A percentile compares a stretch with the other conserved stretches of the same genome.
Evolutionary conservation across 2,797 vertebrate species (phyloP).

Genomic region (Sebastolobus alascanus): DNA sequence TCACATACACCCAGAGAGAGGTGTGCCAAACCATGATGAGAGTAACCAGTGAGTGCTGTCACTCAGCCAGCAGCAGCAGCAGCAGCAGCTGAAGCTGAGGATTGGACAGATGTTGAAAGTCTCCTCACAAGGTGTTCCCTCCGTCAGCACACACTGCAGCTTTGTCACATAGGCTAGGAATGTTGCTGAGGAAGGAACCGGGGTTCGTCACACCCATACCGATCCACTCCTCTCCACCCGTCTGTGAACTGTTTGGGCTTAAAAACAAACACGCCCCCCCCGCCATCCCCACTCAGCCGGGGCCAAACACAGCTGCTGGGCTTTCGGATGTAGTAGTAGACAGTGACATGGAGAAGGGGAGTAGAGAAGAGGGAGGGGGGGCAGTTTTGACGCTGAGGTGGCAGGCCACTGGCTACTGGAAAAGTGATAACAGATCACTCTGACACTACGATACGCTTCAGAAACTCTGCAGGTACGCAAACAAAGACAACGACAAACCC

Average conservation of each 20-base stretch:
- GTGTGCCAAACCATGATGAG: constrained; percentile 26
- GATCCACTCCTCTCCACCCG: constrained; percentile 68
- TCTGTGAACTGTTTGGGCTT: constrained; percentile 64
- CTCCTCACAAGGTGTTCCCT: constrained; percentile 59
- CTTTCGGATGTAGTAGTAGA: constrained; percentile 21
- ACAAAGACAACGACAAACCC: constrained; percentile 32
- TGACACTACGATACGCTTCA: constrained; percentile 9
- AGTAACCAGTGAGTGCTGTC: constrained; percentile 18
- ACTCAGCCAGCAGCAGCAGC: constrained; percentile 3
- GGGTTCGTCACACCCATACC: constrained; percentile 69
- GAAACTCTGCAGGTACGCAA: constrained; percentile 25
- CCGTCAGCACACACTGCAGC: constrained; percentile 39
- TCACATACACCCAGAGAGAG: constrained; percentile 16
- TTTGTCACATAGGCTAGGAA: constrained; percentile 74
- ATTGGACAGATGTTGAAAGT: constrained; percentile 46
- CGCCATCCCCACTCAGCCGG: constrained; percentile 35
- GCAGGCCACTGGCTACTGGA: constrained; percentile 45
- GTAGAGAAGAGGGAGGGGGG: constrained; percentile 3
- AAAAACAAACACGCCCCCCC: constrained; percentile 71
- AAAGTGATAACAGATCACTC: constrained; percentile 31
- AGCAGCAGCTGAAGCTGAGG: constrained; percentile 2
- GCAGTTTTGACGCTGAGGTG: constrained; percentile 68
- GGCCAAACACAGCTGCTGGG: constrained; percentile 80
- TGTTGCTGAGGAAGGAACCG: constrained; percentile 71
- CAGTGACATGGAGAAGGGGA: constrained; percentile 36